These are phyloP conservation scores for Acipenser transmontanus DNA, from an alignment of 2,797 vertebrate species.

Conservation along the genomic window DNA sequence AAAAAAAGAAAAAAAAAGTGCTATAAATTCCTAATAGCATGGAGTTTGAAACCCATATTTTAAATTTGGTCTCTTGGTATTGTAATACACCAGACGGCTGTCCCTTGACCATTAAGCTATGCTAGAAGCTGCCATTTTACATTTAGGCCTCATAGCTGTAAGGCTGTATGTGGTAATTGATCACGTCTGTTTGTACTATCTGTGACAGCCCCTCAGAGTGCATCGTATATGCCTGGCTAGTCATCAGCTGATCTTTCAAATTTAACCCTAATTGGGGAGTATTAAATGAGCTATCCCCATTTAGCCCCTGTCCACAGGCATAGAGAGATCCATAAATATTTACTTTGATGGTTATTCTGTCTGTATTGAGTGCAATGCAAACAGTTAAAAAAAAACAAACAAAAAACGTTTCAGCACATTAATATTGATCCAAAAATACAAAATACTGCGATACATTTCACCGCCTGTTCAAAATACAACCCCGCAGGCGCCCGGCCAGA, in stretches of 20 bases:
- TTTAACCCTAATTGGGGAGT: slow-evolving; percentile 22
- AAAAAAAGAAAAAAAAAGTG: too few relatives aligned
- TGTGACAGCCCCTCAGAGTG: slow-evolving; percentile 12
- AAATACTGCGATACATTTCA: too few relatives aligned
- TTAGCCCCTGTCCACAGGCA: slow-evolving; percentile 3
- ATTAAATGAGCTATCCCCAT: slow-evolving; percentile 18
- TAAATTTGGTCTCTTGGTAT: slow-evolving; percentile 21
- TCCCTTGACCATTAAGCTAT: slow-evolving; percentile 25
- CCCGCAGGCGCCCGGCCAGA: too few relatives aligned
- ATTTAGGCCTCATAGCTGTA: slow-evolving; percentile 28
- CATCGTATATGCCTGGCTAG: slow-evolving; percentile 13
- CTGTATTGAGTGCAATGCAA: not conserved
- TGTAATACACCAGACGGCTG: slow-evolving; percentile 11
- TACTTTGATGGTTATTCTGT: not conserved
- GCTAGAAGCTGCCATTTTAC: slow-evolving; percentile 18
- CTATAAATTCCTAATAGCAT: slow-evolving; percentile 11
- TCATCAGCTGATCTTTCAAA: slow-evolving; percentile 21
- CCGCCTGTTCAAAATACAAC: too few relatives aligned
- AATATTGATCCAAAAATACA: too few relatives aligned
- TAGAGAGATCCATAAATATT: slow-evolving; percentile 8
- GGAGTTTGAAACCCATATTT: slow-evolving; percentile 12
- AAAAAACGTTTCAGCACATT: too few relatives aligned
- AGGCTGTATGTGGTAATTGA: slow-evolving; percentile 31
- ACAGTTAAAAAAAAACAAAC: not conserved
- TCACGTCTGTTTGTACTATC: slow-evolving; percentile 21